These are phyloP conservation scores for Syrphus vitripennis DNA, from an alignment of 2,888 invertebrate species.

Conservation along the genomic window DNA sequence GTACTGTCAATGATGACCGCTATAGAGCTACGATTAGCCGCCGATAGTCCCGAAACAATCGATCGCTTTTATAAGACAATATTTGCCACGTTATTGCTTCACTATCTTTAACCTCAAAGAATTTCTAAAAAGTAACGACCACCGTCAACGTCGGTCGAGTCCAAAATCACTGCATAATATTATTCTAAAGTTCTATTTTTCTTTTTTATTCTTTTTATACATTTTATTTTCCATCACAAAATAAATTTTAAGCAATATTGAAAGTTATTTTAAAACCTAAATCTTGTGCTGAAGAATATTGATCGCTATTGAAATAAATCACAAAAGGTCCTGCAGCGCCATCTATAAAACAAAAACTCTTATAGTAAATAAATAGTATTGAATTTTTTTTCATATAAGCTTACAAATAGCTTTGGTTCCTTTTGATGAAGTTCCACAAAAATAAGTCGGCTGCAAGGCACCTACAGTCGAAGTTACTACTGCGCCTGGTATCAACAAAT, in stretches of 20 bases:
- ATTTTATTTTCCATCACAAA: background rate
- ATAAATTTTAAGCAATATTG: conserved; percentile 69
- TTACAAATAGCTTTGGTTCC: conserved; percentile 74
- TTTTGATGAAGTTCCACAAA: conserved; percentile 76
- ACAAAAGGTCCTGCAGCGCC: conserved; percentile 84
- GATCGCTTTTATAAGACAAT: no score
- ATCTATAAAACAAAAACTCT: conserved; percentile 78
- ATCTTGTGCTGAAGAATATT: conserved; percentile 77
- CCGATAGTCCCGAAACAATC: no score
- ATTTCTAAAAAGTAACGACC: no score
- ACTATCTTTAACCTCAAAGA: no score
- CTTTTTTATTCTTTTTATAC: background rate
- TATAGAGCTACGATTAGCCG: no score
- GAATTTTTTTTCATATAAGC: conserved; percentile 29
- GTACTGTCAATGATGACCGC: no score
- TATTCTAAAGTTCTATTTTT: no score
- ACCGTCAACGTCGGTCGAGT: no score
- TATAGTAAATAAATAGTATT: background rate
- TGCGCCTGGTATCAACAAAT: conserved; percentile 83
- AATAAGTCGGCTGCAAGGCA: conserved; percentile 77
- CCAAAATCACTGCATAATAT: no score
- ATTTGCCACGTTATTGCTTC: no score
- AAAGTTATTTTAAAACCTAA: conserved; percentile 78
- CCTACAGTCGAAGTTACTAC: conserved; percentile 79
- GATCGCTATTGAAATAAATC: conserved; percentile 84